phyloP scores from a whole-genome alignment of 2,888 invertebrate genomes.

The Atrina japonica region DNA sequence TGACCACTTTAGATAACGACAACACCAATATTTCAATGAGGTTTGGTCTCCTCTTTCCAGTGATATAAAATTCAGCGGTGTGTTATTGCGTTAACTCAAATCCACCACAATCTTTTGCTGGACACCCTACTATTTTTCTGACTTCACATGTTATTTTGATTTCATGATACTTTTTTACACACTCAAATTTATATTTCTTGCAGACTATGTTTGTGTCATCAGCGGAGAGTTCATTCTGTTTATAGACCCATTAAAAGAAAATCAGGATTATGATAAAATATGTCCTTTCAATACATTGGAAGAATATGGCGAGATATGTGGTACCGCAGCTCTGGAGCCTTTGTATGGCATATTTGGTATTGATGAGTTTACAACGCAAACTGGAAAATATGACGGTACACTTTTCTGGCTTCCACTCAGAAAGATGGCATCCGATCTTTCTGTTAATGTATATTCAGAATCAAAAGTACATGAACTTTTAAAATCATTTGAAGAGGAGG shows the following conservation, averaged over 20 bases:
- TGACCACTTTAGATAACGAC: no score
- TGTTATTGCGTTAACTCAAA: no score
- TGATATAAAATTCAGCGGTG: no score
- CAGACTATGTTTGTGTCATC: constrained; percentile 72
- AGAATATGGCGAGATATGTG: constrained; percentile 8
- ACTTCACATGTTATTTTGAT: no score
- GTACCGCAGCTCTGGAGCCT: constrained; percentile 24
- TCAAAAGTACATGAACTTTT: constrained; percentile 64
- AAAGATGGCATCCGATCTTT: constrained; percentile 60
- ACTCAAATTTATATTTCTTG: no score
- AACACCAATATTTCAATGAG: no score
- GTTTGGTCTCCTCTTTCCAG: no score
- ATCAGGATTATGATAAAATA: constrained; percentile 18
- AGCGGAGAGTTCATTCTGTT: constrained; percentile 69
- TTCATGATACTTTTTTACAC: no score
- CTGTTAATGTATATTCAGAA: constrained; percentile 59
- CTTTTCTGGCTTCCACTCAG: constrained; percentile 76
- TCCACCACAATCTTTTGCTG: no score
- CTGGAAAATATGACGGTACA: constrained; percentile 60
- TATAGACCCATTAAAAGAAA: constrained; percentile 67
- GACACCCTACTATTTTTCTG: no score
- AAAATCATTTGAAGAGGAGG: constrained; percentile 62
- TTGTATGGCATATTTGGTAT: constrained; percentile 20
- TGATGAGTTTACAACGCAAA: background rate
- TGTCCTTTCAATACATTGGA: constrained; percentile 13